Conservation (phyloP, 2,797 vertebrate genomes). For the Xenopus petersii region DNA sequence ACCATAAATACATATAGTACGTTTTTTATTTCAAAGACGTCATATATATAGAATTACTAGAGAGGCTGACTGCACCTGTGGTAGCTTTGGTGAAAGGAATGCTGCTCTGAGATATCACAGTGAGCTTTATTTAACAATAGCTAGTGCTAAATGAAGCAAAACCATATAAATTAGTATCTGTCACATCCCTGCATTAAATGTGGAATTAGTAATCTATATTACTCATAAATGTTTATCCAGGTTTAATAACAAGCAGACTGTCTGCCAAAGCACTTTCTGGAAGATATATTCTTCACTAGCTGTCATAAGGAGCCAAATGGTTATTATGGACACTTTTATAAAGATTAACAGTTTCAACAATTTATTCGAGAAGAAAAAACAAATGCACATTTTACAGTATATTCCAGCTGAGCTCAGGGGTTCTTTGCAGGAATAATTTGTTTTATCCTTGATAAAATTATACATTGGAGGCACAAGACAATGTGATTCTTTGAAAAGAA, state of each 20-base stretch:
- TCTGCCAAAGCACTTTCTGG: slow-evolving; percentile 67
- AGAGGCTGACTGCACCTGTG: slow-evolving; percentile 9
- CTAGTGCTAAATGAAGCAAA: slow-evolving; percentile 44
- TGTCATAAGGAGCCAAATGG: slow-evolving; percentile 66
- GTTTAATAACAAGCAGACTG: slow-evolving; percentile 68
- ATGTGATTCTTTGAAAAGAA: slow-evolving; percentile 67
- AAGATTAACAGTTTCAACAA: slow-evolving; percentile 78
- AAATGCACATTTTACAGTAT: slow-evolving; percentile 67
- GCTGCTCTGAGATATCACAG: slow-evolving; percentile 21
- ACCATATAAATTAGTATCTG: slow-evolving; percentile 58
- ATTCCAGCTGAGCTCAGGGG: slow-evolving; percentile 61
- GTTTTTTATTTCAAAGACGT: slow-evolving; percentile 33
- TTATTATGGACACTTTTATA: slow-evolving; percentile 73
- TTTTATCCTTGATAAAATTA: slow-evolving; percentile 74
- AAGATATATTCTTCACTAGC: slow-evolving; percentile 58
- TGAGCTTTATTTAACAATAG: slow-evolving; percentile 28
- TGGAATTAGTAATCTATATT: slow-evolving; percentile 71
- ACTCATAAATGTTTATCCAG: slow-evolving; percentile 68
- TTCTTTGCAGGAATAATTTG: slow-evolving; percentile 65
- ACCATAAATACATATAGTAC: slow-evolving; percentile 20
- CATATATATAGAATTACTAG: slow-evolving; percentile 22
- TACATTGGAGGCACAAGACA: slow-evolving; percentile 62
- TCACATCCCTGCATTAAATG: slow-evolving; percentile 63
- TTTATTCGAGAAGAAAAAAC: slow-evolving; percentile 62
- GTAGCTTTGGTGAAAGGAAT: slow-evolving; percentile 37